Conservation (phyloP, 1,140 invertebrate genomes). For the Halesus radiatus region DNA sequence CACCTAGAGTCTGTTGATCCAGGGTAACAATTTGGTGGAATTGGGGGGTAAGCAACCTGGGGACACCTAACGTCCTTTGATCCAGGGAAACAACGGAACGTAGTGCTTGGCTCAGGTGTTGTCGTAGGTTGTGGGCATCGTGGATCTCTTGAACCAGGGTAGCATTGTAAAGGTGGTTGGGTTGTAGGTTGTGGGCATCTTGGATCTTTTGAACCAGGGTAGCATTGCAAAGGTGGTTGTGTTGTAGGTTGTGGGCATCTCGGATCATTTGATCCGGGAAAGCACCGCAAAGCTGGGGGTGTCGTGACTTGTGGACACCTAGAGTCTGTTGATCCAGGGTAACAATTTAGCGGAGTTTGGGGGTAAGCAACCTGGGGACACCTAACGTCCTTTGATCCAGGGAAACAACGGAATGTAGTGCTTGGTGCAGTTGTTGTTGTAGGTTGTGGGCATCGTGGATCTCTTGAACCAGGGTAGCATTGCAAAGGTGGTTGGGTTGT, state of each 20-base stretch:
- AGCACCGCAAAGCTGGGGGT: conserved; percentile 55
- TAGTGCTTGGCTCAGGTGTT: conserved; percentile 51
- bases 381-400: conserved; percentile 60
- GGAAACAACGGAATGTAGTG: conserved; percentile 52
- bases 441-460: conserved; percentile 49
- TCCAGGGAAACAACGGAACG: conserved; percentile 56
- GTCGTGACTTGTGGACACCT: conserved; percentile 59
- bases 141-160: conserved; percentile 59
- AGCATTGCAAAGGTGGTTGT: conserved; percentile 57
- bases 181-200: conserved; percentile 60
- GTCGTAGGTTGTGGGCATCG: conserved; percentile 43
- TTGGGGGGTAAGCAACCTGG: conserved; percentile 46
- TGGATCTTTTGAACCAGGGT: conserved; percentile 60
- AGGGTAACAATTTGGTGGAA: conserved; percentile 59
- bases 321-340: conserved; percentile 62
- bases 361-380: conserved; percentile 57
- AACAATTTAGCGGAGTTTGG: conserved; percentile 58
- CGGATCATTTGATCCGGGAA: conserved; percentile 61
- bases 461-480: conserved; percentile 59
- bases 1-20: conserved; percentile 63
- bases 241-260: conserved; percentile 58
- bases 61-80: conserved; percentile 61
- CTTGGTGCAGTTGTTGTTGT: conserved; percentile 48
- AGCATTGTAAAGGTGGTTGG: conserved; percentile 35
- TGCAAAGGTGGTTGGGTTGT: conserved; percentile 51